A percentile compares a stretch with the other conserved stretches of the same genome.
Evolutionary conservation across 2,113 vertebrate species (phyloP).

Genomic region (Numenius arquata): DNA sequence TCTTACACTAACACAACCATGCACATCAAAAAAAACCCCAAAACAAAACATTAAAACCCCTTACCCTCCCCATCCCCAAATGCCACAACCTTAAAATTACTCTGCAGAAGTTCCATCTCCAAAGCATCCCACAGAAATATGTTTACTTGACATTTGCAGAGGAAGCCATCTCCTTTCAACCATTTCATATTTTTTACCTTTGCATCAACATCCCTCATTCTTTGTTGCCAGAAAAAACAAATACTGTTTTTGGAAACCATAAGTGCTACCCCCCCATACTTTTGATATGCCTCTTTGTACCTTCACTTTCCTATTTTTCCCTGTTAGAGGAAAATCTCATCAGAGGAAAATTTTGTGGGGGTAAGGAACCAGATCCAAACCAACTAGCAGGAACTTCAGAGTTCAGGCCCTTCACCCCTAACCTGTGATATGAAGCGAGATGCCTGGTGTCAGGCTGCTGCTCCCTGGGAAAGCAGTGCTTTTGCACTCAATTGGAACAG

Average conservation of each 20-base stretch:
- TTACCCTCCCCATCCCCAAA: not conserved
- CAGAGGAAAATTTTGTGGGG: not conserved
- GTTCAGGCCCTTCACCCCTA: not conserved
- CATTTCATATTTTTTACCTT: not conserved
- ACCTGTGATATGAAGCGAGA: not conserved
- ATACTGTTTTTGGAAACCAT: not conserved
- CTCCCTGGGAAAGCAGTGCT: not conserved
- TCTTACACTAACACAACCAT: not conserved
- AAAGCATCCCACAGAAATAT: slow-evolving; percentile 1
- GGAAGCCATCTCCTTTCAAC: not conserved
- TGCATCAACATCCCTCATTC: not conserved
- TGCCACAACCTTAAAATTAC: not conserved
- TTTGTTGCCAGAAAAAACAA: not conserved
- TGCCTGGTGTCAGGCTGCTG: not conserved
- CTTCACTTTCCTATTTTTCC: not conserved
- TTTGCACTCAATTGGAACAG: not conserved
- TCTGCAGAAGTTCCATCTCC: not conserved
- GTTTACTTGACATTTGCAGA: not conserved
- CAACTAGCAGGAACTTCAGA: not conserved
- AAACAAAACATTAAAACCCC: not conserved
- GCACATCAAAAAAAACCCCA: not conserved
- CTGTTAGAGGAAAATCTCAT: not conserved
- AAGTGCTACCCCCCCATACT: not conserved
- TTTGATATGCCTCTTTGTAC: not conserved
- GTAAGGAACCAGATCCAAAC: not conserved